These are phyloP conservation scores for Psettodes erumei DNA, from an alignment of 2,113 vertebrate species.

Conservation along the genomic window DNA sequence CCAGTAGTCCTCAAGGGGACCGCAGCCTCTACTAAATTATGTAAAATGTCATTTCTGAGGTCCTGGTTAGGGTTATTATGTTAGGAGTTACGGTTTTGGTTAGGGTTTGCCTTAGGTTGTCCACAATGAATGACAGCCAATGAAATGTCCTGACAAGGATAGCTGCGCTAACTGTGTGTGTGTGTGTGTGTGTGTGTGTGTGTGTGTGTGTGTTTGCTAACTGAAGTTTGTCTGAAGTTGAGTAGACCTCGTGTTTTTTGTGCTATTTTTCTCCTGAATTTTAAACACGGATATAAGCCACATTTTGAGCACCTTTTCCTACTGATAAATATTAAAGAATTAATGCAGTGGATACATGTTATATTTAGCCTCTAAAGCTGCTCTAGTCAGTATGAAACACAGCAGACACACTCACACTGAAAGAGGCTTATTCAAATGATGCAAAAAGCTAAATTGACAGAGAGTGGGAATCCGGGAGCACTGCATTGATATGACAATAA, in stretches of 20 bases:
- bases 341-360: constrained; percentile 76
- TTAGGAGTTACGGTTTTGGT: too few relatives aligned
- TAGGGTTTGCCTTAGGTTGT: too few relatives aligned
- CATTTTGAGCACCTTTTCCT: constrained; percentile 69
- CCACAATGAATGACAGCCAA: too few relatives aligned
- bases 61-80: too few relatives aligned
- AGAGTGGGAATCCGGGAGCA: constrained; percentile 66
- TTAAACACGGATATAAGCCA: constrained; percentile 55
- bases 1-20: too few relatives aligned
- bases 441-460: constrained; percentile 81
- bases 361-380: constrained; percentile 84
- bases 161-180: too few relatives aligned
- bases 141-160: too few relatives aligned
- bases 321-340: constrained; percentile 79
- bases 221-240: constrained; percentile 42
- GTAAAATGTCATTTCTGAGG: too few relatives aligned
- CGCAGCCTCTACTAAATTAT: too few relatives aligned
- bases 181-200: not conserved
- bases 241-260: constrained; percentile 28
- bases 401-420: constrained; percentile 69
- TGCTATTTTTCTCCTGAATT: constrained; percentile 46
- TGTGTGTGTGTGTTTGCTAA: not conserved
- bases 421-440: constrained; percentile 86
- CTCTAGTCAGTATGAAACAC: constrained; percentile 80
- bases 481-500: constrained; percentile 57